These are phyloP conservation scores for Fistularia tabacaria DNA, from an alignment of 2,797 vertebrate genomes.

Conservation along the genomic window DNA sequence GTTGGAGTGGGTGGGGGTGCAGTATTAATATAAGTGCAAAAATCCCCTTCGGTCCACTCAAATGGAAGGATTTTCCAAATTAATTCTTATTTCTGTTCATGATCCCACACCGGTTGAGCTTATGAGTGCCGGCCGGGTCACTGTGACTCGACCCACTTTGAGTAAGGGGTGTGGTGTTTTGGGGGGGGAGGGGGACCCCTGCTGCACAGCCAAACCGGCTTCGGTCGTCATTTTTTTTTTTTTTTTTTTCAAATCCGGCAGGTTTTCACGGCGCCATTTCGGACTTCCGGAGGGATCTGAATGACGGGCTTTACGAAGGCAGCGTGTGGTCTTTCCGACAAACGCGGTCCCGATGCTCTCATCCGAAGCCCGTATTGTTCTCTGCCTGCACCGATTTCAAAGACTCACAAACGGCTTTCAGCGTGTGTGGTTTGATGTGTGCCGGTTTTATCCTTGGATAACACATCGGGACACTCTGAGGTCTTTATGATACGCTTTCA, in stretches of 20 bases:
- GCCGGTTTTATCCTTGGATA: constrained; percentile 12
- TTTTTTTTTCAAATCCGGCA: constrained; percentile 35
- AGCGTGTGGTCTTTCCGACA: constrained; percentile 31
- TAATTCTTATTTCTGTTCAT: constrained; percentile 74
- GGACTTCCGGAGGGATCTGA: constrained; percentile 37
- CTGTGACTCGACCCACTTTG: constrained; percentile 54
- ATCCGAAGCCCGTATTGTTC: constrained; percentile 20
- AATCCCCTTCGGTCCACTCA: constrained; percentile 71
- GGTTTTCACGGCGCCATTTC: constrained; percentile 29
- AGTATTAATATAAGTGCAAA: constrained; percentile 72
- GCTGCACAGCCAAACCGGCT: too few species aligned
- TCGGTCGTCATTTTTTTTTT: constrained; percentile 12
- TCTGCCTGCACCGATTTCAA: constrained; percentile 20
- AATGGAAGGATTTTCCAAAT: constrained; percentile 73
- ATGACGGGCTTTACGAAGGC: constrained; percentile 45
- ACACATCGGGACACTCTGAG: constrained; percentile 28
- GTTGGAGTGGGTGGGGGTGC: constrained; percentile 37
- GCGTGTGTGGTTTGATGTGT: constrained; percentile 42
- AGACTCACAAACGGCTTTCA: constrained; percentile 30
- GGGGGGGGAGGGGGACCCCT: constrained; percentile 8
- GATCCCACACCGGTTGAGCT: constrained; percentile 43
- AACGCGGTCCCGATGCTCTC: constrained; percentile 24
- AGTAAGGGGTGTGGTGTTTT: constrained; percentile 32
- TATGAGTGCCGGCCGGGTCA: constrained; percentile 53
- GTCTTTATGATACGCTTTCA: constrained; percentile 42